Conservation (phyloP, 1,140 invertebrate species). For the Idris sp. region DNA sequence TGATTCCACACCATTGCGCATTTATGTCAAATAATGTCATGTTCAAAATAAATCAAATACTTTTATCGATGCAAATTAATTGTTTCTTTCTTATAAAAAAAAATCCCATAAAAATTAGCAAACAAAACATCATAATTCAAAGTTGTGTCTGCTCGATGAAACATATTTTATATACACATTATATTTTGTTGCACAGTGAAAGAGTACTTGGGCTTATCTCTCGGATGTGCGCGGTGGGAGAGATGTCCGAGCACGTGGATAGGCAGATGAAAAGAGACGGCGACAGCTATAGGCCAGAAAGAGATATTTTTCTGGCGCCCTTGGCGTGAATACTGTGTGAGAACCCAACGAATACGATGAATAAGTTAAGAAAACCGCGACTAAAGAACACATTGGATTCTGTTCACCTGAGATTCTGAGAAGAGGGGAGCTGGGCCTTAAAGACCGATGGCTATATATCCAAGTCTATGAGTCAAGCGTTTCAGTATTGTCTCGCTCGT, state of each 20-base stretch:
- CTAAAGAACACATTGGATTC: conserved; percentile 47
- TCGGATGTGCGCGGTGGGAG: background rate
- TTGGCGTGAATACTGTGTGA: conserved; percentile 32
- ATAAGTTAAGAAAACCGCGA: conserved; percentile 46
- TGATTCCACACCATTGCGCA: conserved; percentile 16
- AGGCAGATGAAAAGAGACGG: conserved; percentile 5
- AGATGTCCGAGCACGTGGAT: conserved; percentile 4
- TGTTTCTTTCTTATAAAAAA: background rate
- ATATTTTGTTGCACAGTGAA: too few species aligned
- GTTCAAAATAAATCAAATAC: conserved; percentile 26
- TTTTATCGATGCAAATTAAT: conserved; percentile 8
- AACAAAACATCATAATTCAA: too few species aligned
- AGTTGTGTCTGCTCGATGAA: too few species aligned
- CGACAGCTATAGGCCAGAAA: conserved; percentile 5
- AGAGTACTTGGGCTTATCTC: too few species aligned
- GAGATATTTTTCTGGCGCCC: conserved; percentile 51
- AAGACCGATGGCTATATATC: conserved; percentile 60
- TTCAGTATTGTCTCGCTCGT: conserved; percentile 55
- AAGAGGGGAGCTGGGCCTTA: conserved; percentile 47
- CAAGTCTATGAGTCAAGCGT: conserved; percentile 48
- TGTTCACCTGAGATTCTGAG: conserved; percentile 24
- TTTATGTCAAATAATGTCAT: conserved; percentile 30
- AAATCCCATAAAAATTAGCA: background rate
- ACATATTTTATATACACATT: too few species aligned
- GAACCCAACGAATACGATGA: conserved; percentile 41